A percentile compares a stretch with the other conserved stretches of the same genome.
Conservation (phyloP, 2,888 invertebrate genomes). For the Cryptocheilus praepositus region DNA sequence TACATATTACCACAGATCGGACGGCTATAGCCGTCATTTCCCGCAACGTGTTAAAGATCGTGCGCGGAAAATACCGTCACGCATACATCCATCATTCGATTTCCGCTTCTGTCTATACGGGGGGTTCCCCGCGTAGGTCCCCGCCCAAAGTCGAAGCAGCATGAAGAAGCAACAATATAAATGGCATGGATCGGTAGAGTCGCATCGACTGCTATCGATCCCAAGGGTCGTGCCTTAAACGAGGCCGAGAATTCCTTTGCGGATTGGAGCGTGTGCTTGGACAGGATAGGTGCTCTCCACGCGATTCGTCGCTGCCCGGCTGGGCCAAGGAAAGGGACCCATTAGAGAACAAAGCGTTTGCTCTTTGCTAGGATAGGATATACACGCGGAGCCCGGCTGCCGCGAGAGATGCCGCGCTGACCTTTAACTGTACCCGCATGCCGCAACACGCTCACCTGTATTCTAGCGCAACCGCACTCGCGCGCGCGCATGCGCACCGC, state of each 20-base stretch:
- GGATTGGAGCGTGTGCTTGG: no score
- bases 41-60: no score
- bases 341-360: slow-evolving; percentile 65
- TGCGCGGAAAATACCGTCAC: no score
- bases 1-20: no score
- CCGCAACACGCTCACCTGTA: slow-evolving; percentile 64
- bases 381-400: slow-evolving; percentile 17
- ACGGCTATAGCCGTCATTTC: no score
- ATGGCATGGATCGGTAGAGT: no score
- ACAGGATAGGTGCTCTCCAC: background rate
- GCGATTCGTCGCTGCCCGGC: slow-evolving; percentile 24
- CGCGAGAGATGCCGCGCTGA: slow-evolving; percentile 63
- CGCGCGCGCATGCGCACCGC: slow-evolving; percentile 37
- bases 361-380: slow-evolving; percentile 53
- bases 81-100: no score
- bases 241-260: slow-evolving; percentile 8
- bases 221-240: slow-evolving; percentile 9
- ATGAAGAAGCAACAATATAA: no score
- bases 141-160: no score
- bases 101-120: no score
- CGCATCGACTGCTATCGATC: slow-evolving; percentile 2
- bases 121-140: no score
- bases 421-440: slow-evolving; percentile 72
- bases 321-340: slow-evolving; percentile 38
- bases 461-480: slow-evolving; percentile 51